Evolutionary conservation across 2,797 vertebrate genomes (phyloP).

Genomic region (Ctenopoma kingsleyae): DNA sequence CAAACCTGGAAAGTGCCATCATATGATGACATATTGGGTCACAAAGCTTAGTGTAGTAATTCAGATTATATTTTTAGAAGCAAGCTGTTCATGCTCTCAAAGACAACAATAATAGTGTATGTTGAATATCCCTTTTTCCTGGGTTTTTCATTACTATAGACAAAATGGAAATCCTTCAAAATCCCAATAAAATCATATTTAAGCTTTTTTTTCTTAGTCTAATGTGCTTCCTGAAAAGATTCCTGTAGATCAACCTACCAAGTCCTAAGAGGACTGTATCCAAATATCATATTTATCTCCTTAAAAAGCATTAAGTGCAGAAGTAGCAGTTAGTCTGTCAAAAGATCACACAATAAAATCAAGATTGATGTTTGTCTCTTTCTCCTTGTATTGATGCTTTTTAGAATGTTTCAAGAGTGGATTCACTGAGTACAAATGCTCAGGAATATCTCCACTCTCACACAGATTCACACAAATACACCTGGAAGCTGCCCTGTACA

Average conservation of each 20-base stretch:
- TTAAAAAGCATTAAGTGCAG: constrained; percentile 1
- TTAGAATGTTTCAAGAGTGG: not conserved
- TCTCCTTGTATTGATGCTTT: not conserved
- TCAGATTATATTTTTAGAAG: constrained; percentile 23
- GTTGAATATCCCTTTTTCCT: constrained; percentile 27
- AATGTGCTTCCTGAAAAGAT: constrained; percentile 32
- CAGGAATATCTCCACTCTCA: constrained; percentile 9
- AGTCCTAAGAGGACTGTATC: constrained; percentile 9
- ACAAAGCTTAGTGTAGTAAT: constrained; percentile 13
- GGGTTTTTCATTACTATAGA: constrained; percentile 37
- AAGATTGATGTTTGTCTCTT: constrained; percentile 8
- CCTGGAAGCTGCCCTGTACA: constrained; percentile 26
- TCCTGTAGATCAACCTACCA: constrained; percentile 9
- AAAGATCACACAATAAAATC: constrained; percentile 9
- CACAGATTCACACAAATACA: constrained; percentile 15
- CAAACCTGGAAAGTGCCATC: not conserved
- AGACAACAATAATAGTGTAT: constrained; percentile 3
- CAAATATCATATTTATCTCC: constrained; percentile 28
- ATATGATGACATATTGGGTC: not conserved
- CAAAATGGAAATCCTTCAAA: constrained; percentile 57
- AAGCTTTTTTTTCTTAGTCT: constrained; percentile 28
- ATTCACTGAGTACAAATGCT: not conserved
- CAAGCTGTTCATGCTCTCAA: constrained; percentile 12
- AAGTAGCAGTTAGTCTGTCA: not conserved
- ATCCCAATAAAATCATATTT: constrained; percentile 53